Conservation (phyloP, 2,888 invertebrate genomes). For the Creontiades dilutus region DNA sequence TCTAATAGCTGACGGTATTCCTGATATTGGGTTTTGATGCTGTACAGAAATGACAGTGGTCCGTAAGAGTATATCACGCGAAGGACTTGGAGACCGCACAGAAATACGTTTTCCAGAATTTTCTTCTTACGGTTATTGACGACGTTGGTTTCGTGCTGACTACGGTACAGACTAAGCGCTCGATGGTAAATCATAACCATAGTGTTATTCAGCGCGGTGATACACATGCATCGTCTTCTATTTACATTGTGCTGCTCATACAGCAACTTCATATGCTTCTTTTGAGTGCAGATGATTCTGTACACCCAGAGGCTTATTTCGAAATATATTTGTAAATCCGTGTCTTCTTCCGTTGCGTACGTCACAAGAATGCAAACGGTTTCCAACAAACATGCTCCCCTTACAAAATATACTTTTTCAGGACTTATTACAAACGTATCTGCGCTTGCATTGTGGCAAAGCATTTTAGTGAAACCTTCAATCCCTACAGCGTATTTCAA, state of each 20-base stretch:
- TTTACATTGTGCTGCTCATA: conserved; percentile 38
- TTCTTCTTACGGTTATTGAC: neutral
- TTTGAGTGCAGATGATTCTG: conserved; percentile 42
- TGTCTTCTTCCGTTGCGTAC: conserved; percentile 40
- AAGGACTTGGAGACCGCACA: conserved; percentile 45
- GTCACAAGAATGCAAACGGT: conserved; percentile 62
- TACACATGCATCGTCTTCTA: conserved; percentile 59
- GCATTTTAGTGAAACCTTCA: conserved; percentile 60
- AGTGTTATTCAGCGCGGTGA: conserved; percentile 61
- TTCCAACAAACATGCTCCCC: conserved; percentile 67
- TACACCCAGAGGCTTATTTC: conserved; percentile 60
- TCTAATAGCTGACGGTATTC: conserved; percentile 45
- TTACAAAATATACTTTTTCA: conserved; percentile 47
- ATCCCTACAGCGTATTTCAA: conserved; percentile 37
- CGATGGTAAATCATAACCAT: conserved; percentile 64
- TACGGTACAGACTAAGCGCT: conserved; percentile 25
- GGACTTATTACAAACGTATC: conserved; percentile 47
- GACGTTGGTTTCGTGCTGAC: neutral
- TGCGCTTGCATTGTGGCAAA: conserved; percentile 66
- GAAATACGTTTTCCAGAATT: conserved; percentile 29
- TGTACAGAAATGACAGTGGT: conserved; percentile 18
- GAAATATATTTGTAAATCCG: conserved; percentile 37
- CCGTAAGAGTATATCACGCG: conserved; percentile 45
- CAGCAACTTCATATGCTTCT: conserved; percentile 49
- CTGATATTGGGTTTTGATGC: conserved; percentile 42